These are phyloP conservation scores for Palythoa grandis DNA, from an alignment of 92 coral and sea anemone species.

Conservation along the genomic window DNA sequence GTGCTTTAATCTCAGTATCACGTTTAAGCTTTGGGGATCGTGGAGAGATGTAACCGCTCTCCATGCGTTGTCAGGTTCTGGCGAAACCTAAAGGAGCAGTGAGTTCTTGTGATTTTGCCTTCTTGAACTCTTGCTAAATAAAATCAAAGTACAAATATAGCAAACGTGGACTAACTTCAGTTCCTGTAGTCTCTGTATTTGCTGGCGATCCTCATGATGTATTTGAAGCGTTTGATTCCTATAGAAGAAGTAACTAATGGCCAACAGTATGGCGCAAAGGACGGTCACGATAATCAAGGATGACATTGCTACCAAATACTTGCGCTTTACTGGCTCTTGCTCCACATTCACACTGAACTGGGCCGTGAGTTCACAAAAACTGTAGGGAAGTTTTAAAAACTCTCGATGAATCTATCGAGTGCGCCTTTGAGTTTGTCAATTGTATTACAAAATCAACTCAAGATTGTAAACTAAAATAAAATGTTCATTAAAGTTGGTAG, in stretches of 20 bases:
- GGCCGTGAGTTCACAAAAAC: conserved; percentile 75
- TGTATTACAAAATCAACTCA: no score
- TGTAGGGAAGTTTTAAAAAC: not conserved
- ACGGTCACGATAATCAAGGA: conserved; percentile 62
- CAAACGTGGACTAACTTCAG: conserved; percentile 58
- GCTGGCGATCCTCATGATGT: conserved; percentile 71
- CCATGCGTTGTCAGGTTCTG: no score
- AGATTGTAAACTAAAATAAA: no score
- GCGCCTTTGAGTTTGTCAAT: no score
- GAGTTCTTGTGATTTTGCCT: no score
- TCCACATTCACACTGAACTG: conserved; percentile 72
- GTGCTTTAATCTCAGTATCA: no score
- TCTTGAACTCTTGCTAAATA: no score
- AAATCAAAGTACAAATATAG: not conserved
- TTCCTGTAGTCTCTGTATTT: conserved; percentile 76
- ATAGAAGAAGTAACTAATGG: conserved; percentile 66
- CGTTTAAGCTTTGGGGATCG: not conserved
- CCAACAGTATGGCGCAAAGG: conserved; percentile 56
- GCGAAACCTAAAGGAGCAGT: no score
- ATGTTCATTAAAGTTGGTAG: no score
- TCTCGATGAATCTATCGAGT: not conserved
- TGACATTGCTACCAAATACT: conserved; percentile 60
- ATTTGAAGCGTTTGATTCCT: conserved; percentile 67
- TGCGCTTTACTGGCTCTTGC: conserved; percentile 36
- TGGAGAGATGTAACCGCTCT: no score